Evolutionary conservation across 2,113 vertebrate genomes (phyloP).

Genomic region (Neofelis nebulosa): DNA sequence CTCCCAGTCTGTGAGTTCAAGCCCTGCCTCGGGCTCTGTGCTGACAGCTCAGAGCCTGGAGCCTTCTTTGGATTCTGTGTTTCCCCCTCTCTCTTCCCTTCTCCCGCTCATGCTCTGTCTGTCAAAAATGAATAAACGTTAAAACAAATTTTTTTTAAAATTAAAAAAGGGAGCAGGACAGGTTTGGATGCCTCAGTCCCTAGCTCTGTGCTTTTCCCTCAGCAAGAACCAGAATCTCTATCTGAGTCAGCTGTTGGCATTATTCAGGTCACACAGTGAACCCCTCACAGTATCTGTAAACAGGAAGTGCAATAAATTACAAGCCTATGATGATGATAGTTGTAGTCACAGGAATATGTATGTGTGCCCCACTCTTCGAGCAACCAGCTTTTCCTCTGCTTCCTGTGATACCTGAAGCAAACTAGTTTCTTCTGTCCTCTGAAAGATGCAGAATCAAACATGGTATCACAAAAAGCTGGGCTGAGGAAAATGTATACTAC

Average conservation of each 20-base stretch:
- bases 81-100: too few species aligned
- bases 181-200: neutral
- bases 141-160: too few species aligned
- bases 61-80: too few species aligned
- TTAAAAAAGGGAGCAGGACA: neutral
- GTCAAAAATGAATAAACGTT: too few species aligned
- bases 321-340: neutral
- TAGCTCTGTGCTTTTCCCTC: neutral
- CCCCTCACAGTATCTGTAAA: neutral
- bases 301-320: slow-evolving; percentile 16
- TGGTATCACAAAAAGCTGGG: neutral
- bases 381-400: neutral
- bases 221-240: neutral
- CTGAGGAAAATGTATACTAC: neutral
- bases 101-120: too few species aligned
- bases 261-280: neutral
- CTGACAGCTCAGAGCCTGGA: too few species aligned
- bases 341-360: neutral
- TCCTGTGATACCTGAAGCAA: neutral
- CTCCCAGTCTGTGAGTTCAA: too few species aligned
- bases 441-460: slow-evolving; percentile 21
- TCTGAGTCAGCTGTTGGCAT: neutral
- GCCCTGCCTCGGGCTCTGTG: too few species aligned
- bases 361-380: neutral
- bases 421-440: neutral